Conservation (phyloP, 2,797 vertebrate genomes). For the Sitta carolinensis region DNA sequence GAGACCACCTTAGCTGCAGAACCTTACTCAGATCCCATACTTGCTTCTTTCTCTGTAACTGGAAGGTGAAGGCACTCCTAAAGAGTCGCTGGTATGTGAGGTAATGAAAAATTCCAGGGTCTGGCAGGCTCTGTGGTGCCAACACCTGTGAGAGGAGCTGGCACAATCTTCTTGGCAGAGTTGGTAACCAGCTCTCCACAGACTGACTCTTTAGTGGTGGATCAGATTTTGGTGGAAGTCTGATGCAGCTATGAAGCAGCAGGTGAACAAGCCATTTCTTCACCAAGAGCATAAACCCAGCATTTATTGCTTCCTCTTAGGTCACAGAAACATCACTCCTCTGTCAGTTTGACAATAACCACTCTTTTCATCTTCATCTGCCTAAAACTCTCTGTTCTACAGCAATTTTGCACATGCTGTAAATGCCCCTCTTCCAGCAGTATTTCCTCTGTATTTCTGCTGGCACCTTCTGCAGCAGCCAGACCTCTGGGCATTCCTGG, state of each 20-base stretch:
- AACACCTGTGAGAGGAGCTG: neutral
- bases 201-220: neutral
- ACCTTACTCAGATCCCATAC: neutral
- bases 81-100: neutral
- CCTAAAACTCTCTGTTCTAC: neutral
- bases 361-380: neutral
- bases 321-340: neutral
- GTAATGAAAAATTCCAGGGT: neutral
- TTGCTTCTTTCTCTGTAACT: neutral
- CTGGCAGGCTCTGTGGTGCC: neutral
- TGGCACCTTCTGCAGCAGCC: neutral
- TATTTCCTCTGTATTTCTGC: neutral
- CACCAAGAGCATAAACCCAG: neutral
- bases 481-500: neutral
- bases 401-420: neutral
- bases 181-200: neutral
- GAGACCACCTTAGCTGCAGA: neutral
- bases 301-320: slow-evolving; percentile 17
- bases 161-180: neutral
- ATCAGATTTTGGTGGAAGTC: neutral
- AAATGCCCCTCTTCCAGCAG: neutral
- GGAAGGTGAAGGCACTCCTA: neutral
- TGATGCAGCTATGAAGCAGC: neutral
- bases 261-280: neutral
- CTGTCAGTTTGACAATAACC: neutral